phyloP scores from a whole-genome alignment of 2,888 invertebrate genomes.

The Phragmatobia fuliginosa region DNA sequence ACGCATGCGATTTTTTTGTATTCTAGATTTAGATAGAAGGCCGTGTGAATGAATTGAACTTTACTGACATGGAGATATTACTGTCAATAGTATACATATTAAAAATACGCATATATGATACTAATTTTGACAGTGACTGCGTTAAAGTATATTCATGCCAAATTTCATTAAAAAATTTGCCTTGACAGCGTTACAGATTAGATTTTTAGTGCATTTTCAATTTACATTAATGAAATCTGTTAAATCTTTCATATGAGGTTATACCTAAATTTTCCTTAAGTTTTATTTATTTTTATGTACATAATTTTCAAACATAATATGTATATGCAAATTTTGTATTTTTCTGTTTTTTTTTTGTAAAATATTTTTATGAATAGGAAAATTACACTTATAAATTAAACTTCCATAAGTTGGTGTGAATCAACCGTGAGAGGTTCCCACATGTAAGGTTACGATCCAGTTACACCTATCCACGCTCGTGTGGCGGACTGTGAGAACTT shows the following conservation, averaged over 20 bases:
- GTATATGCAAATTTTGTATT: too few species aligned
- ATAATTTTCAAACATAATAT: too few species aligned
- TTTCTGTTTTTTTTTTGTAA: too few species aligned
- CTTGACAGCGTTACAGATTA: background rate
- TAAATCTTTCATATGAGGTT: too few species aligned
- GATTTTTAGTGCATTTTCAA: too few species aligned
- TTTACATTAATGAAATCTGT: too few species aligned
- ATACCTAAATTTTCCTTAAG: too few species aligned
- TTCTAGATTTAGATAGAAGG: slow-evolving; percentile 49
- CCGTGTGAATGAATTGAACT: slow-evolving; percentile 56
- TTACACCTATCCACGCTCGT: slow-evolving; percentile 61
- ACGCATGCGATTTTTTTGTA: slow-evolving; percentile 53
- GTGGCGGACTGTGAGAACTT: slow-evolving; percentile 71
- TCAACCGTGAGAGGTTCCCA: slow-evolving; percentile 78
- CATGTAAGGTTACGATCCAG: slow-evolving; percentile 73
- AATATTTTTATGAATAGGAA: slow-evolving; percentile 31
- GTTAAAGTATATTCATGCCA: background rate
- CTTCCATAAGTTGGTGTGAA: slow-evolving; percentile 62
- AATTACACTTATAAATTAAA: slow-evolving; percentile 59
- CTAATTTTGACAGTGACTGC: background rate
- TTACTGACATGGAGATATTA: slow-evolving; percentile 27
- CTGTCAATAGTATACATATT: background rate
- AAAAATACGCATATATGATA: too few species aligned
- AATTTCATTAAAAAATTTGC: background rate
- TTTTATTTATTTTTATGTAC: too few species aligned